Evolutionary conservation across 2,113 vertebrate species (phyloP).

Genomic region (Telmatochromis sp.): DNA sequence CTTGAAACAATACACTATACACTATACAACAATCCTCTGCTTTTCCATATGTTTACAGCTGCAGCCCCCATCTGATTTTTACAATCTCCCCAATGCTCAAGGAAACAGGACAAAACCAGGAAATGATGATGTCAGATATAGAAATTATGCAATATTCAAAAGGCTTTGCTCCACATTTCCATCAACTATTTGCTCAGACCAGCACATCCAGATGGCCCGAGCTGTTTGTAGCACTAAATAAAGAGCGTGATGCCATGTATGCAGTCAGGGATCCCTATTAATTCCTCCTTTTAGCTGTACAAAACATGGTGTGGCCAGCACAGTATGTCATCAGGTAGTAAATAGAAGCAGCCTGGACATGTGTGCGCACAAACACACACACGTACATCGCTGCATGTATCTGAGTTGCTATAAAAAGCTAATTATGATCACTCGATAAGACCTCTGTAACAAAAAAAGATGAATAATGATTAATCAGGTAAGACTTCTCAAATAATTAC

Average conservation of each 20-base stretch:
- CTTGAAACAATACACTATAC: background rate
- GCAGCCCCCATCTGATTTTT: background rate
- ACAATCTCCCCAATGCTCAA: background rate
- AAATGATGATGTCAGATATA: constrained; percentile 28
- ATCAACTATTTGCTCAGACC: background rate
- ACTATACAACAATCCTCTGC: background rate
- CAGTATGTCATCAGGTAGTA: background rate
- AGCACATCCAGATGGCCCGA: background rate
- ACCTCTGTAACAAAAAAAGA: background rate
- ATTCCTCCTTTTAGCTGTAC: background rate
- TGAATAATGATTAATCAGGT: background rate
- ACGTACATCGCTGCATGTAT: background rate
- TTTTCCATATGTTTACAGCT: background rate
- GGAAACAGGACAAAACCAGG: constrained; percentile 42
- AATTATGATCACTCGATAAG: background rate
- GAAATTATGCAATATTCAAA: background rate
- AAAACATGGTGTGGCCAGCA: background rate
- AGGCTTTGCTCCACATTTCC: background rate
- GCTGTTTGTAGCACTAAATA: background rate
- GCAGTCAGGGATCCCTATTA: background rate
- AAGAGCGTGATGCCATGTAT: background rate
- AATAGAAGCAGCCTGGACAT: background rate
- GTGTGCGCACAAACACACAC: background rate
- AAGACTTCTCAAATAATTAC: background rate
- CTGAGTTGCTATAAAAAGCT: background rate